Evolutionary conservation across 2,888 invertebrate species (phyloP), one percentile per base, ranked within the genome.

Genomic region (Pecten maximus): DNA sequence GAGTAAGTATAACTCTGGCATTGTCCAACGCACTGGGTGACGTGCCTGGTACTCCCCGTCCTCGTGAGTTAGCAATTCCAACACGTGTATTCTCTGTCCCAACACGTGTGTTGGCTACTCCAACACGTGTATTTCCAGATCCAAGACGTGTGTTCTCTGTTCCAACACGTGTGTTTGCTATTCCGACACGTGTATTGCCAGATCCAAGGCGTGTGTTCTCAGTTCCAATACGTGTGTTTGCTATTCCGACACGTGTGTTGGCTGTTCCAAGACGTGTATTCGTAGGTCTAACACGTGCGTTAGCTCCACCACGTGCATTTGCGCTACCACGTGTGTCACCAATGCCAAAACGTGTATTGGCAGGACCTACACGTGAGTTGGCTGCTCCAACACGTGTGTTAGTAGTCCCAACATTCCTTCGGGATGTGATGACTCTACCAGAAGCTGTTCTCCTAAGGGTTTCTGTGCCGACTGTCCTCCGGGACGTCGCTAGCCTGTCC

Each of bases 1-100:
- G 91, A 12, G 91, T 92, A 8, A 92, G 87, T 15, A 92, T 92
- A 8, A 92, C 91, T 28, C 91, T 90, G 50, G 88, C 89, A 15
- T 88, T 90, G 16, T 88, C 88, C 12, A 54, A 60, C 15, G 54
- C 87, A 60, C 35, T 40, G 8, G 48, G n/a, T 15, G 90, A 16
- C 23, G 90, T 40, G 4, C 40, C 28, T 16, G 60, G 10, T 4
- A n/a, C 8, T 39, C 40, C 74, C 23, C 74, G 28, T 35, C 28
- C 60, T 60, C 60, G 60, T 2, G 60, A 23, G 60, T 23, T 60
- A 23, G 60, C 60, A n/a, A n/a, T 23, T 23, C 60, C 60, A 60
- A n/a, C 60, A 60, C 60, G 60, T 60, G 60, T 48, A 8, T 8
- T 40, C 23, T 6, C 60, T n/a, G 60, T 60, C 23, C 48, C 60